Percentiles rank a stretch among this genome's conserved stretches.
phyloP scores from a whole-genome alignment of 1,140 invertebrate species.

The Condylostylus longicornis region DNA sequence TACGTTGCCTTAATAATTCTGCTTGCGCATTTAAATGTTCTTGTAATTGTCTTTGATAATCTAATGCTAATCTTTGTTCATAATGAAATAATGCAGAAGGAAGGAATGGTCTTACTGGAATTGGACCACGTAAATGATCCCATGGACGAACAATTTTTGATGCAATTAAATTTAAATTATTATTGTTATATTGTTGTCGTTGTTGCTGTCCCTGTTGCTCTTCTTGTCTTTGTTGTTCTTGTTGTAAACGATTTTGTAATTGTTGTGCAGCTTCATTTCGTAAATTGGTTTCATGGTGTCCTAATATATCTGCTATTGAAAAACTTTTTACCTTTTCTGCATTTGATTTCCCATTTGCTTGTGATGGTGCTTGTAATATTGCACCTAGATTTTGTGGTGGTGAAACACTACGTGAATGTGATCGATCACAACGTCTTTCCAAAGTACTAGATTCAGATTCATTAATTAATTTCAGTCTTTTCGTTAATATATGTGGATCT shows the following conservation, averaged over 20 bases:
- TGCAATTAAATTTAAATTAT: not conserved
- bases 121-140: conserved; percentile 46
- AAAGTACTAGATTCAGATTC: too few species aligned
- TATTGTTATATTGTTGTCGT: not conserved
- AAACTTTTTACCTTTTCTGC: conserved; percentile 66
- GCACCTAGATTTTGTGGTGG: conserved; percentile 4
- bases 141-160: conserved; percentile 53
- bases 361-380: not conserved
- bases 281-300: conserved; percentile 32
- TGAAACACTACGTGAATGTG: conserved; percentile 31
- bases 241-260: conserved; percentile 4
- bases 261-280: not conserved
- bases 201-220: conserved; percentile 12
- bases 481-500: too few species aligned
- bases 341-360: conserved; percentile 10
- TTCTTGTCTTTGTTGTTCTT: conserved; percentile 14
- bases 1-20: conserved; percentile 24
- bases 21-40: conserved; percentile 32
- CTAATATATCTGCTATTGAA: conserved; percentile 82
- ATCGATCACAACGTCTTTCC: too few species aligned
- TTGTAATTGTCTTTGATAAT: conserved; percentile 39
- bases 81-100: conserved; percentile 27
- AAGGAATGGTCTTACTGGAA: conserved; percentile 21
- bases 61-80: conserved; percentile 36
- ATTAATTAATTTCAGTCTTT: too few species aligned